A percentile compares a stretch with the other conserved stretches of the same genome.
Evolutionary conservation across 1,140 invertebrate genomes (phyloP).

Genomic region (Tetragonula clypearis): DNA sequence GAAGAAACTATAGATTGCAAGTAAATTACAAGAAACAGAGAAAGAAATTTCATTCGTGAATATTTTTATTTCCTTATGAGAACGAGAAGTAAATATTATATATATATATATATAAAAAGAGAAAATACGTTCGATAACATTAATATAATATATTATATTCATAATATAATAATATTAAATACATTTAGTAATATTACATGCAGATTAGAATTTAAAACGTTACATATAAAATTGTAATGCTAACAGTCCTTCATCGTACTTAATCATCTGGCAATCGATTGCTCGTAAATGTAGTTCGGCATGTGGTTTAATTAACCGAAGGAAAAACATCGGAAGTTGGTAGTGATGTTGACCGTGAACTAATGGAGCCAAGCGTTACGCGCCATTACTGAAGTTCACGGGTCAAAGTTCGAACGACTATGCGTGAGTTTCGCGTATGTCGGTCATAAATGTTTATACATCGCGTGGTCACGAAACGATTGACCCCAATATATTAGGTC

Average conservation of each 20-base stretch:
- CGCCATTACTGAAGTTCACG: slow-evolving; percentile 60
- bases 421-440: slow-evolving; percentile 37
- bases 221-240: neutral
- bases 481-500: slow-evolving; percentile 16
- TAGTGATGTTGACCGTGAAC: slow-evolving; percentile 66
- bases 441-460: slow-evolving; percentile 21
- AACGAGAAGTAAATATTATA: too few relatives aligned
- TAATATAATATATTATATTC: too few relatives aligned
- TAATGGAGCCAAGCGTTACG: slow-evolving; percentile 42
- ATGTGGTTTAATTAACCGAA: neutral
- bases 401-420: slow-evolving; percentile 54
- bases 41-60: too few relatives aligned
- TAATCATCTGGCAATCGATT: neutral
- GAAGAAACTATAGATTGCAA: too few relatives aligned
- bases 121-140: too few relatives aligned
- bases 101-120: too few relatives aligned
- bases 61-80: too few relatives aligned
- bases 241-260: neutral
- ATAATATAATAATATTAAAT: too few relatives aligned
- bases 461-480: slow-evolving; percentile 14
- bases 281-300: neutral
- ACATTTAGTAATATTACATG: neutral
- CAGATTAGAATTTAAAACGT: neutral
- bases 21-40: too few relatives aligned
- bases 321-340: neutral